These are phyloP conservation scores for Seriola quinqueradiata DNA, from an alignment of 2,113 vertebrate genomes.

Conservation along the genomic window DNA sequence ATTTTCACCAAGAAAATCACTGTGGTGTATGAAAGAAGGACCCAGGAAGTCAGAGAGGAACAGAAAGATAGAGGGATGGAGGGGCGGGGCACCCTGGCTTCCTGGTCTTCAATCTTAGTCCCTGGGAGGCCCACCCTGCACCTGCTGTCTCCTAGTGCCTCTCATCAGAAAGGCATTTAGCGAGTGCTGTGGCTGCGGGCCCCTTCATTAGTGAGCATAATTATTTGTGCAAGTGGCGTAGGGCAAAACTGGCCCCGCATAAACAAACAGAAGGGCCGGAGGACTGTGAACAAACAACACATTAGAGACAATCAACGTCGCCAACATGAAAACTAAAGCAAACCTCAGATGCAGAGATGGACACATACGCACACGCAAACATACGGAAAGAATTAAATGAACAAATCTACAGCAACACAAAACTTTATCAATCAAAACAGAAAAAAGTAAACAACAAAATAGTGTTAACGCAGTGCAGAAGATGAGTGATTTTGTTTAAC, in stretches of 20 bases:
- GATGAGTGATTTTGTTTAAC: too few relatives aligned
- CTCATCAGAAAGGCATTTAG: slow-evolving; percentile 99
- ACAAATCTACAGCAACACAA: slow-evolving; percentile 52
- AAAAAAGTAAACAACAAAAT: background rate
- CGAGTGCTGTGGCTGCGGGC: slow-evolving; percentile 97
- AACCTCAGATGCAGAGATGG: slow-evolving; percentile 40
- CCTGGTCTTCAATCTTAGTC: slow-evolving; percentile 98
- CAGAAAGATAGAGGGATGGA: slow-evolving; percentile 68
- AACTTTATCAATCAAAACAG: slow-evolving; percentile 1
- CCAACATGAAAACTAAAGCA: slow-evolving; percentile 52
- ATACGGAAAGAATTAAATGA: slow-evolving; percentile 17
- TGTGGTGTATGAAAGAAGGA: background rate
- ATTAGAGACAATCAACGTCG: slow-evolving; percentile 84
- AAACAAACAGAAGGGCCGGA: slow-evolving; percentile 98
- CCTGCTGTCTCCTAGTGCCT: slow-evolving; percentile 96
- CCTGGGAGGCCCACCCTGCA: slow-evolving; percentile 99
- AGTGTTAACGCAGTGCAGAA: too few relatives aligned
- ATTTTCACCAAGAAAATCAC: background rate
- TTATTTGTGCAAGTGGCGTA: slow-evolving; percentile 97
- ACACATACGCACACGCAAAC: slow-evolving; percentile 34
- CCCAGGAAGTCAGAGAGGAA: slow-evolving; percentile 31
- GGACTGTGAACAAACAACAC: slow-evolving; percentile 95
- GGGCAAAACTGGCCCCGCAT: slow-evolving; percentile 99
- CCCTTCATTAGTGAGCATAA: slow-evolving; percentile 99
- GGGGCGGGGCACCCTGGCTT: slow-evolving; percentile 72